Conservation (phyloP, 2,113 vertebrate genomes). For the Vireo altiloquus region DNA sequence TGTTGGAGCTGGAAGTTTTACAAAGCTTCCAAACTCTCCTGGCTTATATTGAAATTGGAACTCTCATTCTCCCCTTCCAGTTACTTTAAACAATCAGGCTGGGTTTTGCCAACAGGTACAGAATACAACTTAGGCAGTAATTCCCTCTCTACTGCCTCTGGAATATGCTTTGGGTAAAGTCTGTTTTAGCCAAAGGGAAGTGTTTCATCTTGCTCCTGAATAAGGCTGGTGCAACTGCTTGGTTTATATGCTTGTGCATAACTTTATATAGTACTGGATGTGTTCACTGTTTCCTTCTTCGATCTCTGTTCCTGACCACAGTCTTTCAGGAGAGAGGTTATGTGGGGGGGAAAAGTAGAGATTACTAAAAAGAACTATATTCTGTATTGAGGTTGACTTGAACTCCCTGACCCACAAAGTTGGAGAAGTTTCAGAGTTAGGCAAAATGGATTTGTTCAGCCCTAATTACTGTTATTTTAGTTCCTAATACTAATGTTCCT, state of each 20-base stretch:
- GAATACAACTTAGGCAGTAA: background rate
- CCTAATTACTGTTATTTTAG: slow-evolving; percentile 62
- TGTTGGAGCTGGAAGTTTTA: background rate
- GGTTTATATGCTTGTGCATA: slow-evolving; percentile 33
- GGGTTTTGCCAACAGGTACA: background rate
- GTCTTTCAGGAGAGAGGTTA: background rate
- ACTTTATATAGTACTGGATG: slow-evolving; percentile 7
- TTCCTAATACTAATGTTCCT: slow-evolving; percentile 60
- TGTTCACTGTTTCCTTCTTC: slow-evolving; percentile 30
- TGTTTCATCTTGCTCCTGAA: background rate
- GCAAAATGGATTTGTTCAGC: slow-evolving; percentile 57
- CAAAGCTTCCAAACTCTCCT: background rate
- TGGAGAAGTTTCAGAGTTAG: slow-evolving; percentile 54
- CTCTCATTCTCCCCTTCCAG: background rate
- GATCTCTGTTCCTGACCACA: background rate
- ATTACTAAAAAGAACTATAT: background rate
- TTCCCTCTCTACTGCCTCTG: background rate
- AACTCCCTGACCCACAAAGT: slow-evolving; percentile 27
- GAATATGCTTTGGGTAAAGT: background rate
- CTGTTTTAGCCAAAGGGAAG: background rate
- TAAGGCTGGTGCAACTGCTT: slow-evolving; percentile 35
- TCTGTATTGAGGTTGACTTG: slow-evolving; percentile 20
- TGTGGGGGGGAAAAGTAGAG: background rate
- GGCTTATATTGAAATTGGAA: background rate
- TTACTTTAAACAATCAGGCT: background rate